A percentile compares a stretch with the other conserved stretches of the same genome.
These are phyloP conservation scores for Pelvicachromis taeniatus DNA, from an alignment of 2,113 vertebrate genomes.

Conservation along the genomic window DNA sequence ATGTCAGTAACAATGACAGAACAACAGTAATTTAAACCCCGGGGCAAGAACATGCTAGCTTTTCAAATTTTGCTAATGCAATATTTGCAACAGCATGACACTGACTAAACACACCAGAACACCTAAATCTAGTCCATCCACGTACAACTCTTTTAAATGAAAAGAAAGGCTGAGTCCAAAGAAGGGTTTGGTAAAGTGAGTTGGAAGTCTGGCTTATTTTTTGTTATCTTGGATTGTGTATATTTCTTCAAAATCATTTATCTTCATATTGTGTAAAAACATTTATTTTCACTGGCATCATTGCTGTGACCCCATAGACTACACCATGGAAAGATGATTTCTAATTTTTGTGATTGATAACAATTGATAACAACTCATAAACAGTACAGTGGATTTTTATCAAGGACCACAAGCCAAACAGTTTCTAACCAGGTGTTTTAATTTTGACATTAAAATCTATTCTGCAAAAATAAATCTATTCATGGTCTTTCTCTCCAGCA, in stretches of 20 bases:
- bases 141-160: neutral
- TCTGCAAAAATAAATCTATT: neutral
- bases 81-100: neutral
- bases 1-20: neutral
- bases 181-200: neutral
- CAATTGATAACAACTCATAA: neutral
- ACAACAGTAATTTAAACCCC: neutral
- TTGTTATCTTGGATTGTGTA: too few relatives aligned
- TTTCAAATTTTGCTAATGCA: neutral
- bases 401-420: neutral
- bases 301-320: too few relatives aligned
- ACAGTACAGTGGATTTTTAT: neutral
- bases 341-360: neutral
- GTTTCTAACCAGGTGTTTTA: neutral
- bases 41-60: neutral
- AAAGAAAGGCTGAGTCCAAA: neutral
- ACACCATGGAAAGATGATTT: neutral
- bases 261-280: neutral
- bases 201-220: too few relatives aligned
- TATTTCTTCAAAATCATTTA: neutral
- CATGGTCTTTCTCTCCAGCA: slow-evolving; percentile 12
- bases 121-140: neutral
- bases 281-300: neutral
- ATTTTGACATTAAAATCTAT: neutral
- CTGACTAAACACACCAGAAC: neutral